Percentiles rank a stretch among this genome's conserved stretches.
Conservation (phyloP, 2,113 vertebrate species). For the Ariopsis seemanni region DNA sequence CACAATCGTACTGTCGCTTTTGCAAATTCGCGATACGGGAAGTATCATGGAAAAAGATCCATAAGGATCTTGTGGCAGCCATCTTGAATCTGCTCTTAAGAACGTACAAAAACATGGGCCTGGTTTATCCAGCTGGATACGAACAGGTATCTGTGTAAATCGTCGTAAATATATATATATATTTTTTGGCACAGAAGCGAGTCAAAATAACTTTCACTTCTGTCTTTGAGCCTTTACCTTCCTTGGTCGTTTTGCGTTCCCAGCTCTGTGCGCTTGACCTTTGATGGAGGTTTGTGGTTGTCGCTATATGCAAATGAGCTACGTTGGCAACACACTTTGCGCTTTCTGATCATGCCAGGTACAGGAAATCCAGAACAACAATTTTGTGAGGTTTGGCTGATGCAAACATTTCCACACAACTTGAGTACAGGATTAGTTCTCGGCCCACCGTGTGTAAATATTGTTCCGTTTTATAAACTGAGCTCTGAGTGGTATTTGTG, state of each 20-base stretch:
- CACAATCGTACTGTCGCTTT: no score
- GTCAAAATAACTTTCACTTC: neutral
- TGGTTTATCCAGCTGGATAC: no score
- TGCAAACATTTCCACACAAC: neutral
- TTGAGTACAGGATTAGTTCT: neutral
- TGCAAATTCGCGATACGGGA: no score
- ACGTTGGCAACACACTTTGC: no score
- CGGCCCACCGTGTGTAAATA: neutral
- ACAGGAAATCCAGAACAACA: neutral
- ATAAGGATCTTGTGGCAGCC: no score
- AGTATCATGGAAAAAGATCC: no score
- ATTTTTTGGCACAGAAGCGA: neutral
- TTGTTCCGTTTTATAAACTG: neutral
- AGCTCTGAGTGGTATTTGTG: neutral
- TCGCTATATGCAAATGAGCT: neutral
- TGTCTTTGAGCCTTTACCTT: neutral
- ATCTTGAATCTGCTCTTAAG: no score
- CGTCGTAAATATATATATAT: no score
- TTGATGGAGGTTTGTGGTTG: neutral
- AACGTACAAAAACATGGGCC: no score
- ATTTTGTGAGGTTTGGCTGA: neutral
- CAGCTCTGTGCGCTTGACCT: neutral
- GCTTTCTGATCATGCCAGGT: neutral
- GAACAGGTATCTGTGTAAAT: no score
- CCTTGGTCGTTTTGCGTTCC: neutral